Conservation (phyloP, 2,888 invertebrate species). For the Ornithoptera alexandrae region DNA sequence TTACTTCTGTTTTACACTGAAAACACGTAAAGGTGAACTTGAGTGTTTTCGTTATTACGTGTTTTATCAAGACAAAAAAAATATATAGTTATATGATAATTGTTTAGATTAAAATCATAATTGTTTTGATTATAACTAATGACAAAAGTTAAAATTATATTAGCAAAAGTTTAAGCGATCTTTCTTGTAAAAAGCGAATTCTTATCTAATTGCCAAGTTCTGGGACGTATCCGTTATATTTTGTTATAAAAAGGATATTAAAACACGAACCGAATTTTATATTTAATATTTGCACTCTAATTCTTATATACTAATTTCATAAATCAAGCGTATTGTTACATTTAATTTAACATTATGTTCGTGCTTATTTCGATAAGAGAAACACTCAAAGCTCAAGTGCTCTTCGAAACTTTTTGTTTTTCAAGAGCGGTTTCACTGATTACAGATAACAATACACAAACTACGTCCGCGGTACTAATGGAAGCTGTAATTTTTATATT, state of each 20-base stretch:
- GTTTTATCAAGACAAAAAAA: no score
- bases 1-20: no score
- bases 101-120: no score
- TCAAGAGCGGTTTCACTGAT: conserved; percentile 19
- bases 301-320: neutral
- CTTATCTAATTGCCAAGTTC: neutral
- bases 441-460: conserved; percentile 26
- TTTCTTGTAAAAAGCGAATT: neutral
- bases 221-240: neutral
- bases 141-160: neutral
- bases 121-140: no score
- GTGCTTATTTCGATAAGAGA: conserved; percentile 27
- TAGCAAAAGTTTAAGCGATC: neutral
- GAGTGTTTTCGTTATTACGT: no score
- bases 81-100: no score
- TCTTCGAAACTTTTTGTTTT: conserved; percentile 17
- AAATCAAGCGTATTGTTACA: conserved; percentile 22
- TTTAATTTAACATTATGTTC: conserved; percentile 24
- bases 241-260: neutral
- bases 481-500: conserved; percentile 2
- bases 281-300: neutral
- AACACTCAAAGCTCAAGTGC: conserved; percentile 29
- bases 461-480: neutral
- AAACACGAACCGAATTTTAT: neutral
- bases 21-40: no score